These are phyloP conservation scores for Siniperca knerii DNA, from an alignment of 2,113 vertebrate species.

Conservation along the genomic window DNA sequence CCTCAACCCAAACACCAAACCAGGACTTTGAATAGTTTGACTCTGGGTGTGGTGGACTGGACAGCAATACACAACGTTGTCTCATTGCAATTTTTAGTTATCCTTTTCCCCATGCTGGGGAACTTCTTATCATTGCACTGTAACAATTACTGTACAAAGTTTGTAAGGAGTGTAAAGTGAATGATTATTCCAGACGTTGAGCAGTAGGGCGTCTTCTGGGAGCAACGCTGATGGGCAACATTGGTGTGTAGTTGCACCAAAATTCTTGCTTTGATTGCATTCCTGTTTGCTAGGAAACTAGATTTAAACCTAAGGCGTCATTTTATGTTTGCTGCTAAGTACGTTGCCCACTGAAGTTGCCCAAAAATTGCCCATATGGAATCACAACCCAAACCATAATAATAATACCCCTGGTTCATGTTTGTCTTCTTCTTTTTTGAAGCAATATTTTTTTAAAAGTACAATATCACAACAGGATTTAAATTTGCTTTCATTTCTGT, in stretches of 20 bases:
- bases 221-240: slow-evolving; percentile 8
- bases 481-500: not conserved
- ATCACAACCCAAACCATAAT: not conserved
- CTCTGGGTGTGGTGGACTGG: slow-evolving; percentile 44
- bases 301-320: slow-evolving; percentile 40
- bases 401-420: slow-evolving; percentile 1
- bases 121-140: slow-evolving; percentile 89
- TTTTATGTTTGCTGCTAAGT: slow-evolving; percentile 68
- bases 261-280: slow-evolving; percentile 22
- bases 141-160: slow-evolving; percentile 88
- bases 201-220: slow-evolving; percentile 12
- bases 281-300: slow-evolving; percentile 33
- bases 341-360: slow-evolving; percentile 13
- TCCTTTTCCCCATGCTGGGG: slow-evolving; percentile 28
- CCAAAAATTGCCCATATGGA: slow-evolving; percentile 8
- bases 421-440: not conserved
- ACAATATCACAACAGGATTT: not conserved
- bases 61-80: slow-evolving; percentile 38
- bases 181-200: slow-evolving; percentile 26
- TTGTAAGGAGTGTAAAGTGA: slow-evolving; percentile 82
- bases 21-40: slow-evolving; percentile 25
- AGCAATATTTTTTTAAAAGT: slow-evolving; percentile 21
- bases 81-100: slow-evolving; percentile 19
- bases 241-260: not conserved
- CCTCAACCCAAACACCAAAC: slow-evolving; percentile 33